Conservation (phyloP, 1,140 invertebrate genomes). For the Holcopasites calliopsidis region DNA sequence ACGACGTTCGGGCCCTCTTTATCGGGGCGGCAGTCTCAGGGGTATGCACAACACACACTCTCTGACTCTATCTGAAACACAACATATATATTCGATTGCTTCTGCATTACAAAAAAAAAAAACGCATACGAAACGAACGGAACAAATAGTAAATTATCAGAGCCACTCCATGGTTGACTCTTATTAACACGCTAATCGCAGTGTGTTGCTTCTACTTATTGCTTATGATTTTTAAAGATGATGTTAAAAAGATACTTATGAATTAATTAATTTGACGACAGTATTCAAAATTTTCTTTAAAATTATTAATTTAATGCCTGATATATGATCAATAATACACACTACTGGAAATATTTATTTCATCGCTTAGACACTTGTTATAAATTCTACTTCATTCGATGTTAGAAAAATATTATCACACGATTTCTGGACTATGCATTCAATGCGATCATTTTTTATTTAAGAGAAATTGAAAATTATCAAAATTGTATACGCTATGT, state of each 20-base stretch:
- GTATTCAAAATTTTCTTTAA: no score
- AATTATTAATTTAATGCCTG: no score
- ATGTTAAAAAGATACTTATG: neutral
- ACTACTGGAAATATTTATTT: no score
- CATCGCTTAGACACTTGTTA: no score
- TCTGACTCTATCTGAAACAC: conserved; percentile 52
- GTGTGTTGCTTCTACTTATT: conserved; percentile 1
- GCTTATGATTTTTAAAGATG: neutral
- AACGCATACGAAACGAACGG: neutral
- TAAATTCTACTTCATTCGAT: no score
- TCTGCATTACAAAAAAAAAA: conserved; percentile 4
- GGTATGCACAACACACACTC: conserved; percentile 77
- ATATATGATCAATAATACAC: no score
- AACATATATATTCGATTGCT: conserved; percentile 11
- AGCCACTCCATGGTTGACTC: neutral
- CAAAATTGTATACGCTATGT: no score
- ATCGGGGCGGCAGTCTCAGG: conserved; percentile 79
- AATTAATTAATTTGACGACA: no score
- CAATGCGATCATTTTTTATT: neutral
- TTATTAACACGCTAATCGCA: conserved; percentile 11
- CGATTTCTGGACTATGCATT: neutral
- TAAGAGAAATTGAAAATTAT: no score
- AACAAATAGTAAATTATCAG: neutral
- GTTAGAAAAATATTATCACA: neutral
- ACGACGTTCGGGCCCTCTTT: conserved; percentile 75